phyloP scores from a whole-genome alignment of 1,140 invertebrate genomes.

The Aphis gossypii region DNA sequence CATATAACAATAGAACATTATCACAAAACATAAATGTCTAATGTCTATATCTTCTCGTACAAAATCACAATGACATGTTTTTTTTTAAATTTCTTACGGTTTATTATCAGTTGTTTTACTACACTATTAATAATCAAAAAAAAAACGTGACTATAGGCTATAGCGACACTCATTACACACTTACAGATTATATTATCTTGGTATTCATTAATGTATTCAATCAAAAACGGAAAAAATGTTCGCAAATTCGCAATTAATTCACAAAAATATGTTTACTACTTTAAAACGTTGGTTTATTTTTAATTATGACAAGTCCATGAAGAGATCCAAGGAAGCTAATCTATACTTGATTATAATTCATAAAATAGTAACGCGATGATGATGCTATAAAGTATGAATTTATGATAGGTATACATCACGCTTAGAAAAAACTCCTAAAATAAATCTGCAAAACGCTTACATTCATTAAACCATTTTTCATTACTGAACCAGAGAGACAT shows the following conservation, averaged over 20 bases:
- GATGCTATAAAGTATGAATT: not conserved
- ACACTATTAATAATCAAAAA: not conserved
- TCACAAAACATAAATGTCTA: not conserved
- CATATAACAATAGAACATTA: not conserved
- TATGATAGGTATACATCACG: not conserved
- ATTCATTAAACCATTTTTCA: too few species aligned
- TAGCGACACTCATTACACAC: too few species aligned
- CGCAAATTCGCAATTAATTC: not conserved
- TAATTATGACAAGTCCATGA: not conserved
- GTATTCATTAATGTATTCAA: not conserved
- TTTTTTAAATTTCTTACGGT: not conserved
- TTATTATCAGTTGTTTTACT: not conserved
- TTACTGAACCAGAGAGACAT: too few species aligned
- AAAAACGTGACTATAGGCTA: too few species aligned
- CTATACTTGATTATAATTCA: not conserved
- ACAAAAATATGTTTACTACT: too few species aligned
- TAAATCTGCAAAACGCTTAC: not conserved
- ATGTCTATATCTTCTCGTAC: not conserved
- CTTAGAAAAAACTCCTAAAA: not conserved
- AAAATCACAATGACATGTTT: not conserved
- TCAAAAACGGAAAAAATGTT: not conserved
- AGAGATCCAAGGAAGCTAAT: not conserved
- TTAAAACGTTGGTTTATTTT: not conserved
- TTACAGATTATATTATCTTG: too few species aligned
- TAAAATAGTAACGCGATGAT: not conserved